Conservation (phyloP, 2,797 vertebrate genomes). For the Cottoperca gobio region DNA sequence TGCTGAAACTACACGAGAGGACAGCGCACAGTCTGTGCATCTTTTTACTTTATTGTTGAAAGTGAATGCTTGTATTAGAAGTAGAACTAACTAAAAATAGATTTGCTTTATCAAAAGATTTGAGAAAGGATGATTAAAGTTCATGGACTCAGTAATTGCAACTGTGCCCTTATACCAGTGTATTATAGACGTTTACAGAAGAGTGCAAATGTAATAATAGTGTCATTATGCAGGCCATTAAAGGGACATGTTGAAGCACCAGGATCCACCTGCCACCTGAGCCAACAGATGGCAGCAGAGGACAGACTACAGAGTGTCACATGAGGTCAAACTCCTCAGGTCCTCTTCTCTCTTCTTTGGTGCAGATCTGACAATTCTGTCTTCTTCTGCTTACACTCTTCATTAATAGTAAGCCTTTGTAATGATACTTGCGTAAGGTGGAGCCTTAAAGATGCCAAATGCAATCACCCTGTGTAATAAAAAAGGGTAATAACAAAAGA, state of each 20-base stretch:
- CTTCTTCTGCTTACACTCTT: constrained; percentile 2
- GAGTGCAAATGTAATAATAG: neutral
- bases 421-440: neutral
- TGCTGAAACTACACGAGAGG: neutral
- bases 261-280: neutral
- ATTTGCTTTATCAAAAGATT: constrained; percentile 6
- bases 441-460: neutral
- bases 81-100: neutral
- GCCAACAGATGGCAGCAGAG: constrained; percentile 65
- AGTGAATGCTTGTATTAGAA: neutral
- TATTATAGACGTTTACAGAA: neutral
- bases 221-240: neutral
- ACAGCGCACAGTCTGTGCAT: neutral
- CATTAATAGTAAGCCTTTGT: neutral
- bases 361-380: neutral
- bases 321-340: constrained; percentile 7
- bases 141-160: neutral
- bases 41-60: neutral
- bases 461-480: neutral
- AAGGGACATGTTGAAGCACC: neutral
- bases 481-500: neutral
- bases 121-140: neutral
- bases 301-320: constrained; percentile 25
- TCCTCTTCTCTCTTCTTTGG: constrained; percentile 9
- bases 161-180: neutral